Evolutionary conservation across 2,888 invertebrate genomes (phyloP).

Genomic region (Rosalia funebris): DNA sequence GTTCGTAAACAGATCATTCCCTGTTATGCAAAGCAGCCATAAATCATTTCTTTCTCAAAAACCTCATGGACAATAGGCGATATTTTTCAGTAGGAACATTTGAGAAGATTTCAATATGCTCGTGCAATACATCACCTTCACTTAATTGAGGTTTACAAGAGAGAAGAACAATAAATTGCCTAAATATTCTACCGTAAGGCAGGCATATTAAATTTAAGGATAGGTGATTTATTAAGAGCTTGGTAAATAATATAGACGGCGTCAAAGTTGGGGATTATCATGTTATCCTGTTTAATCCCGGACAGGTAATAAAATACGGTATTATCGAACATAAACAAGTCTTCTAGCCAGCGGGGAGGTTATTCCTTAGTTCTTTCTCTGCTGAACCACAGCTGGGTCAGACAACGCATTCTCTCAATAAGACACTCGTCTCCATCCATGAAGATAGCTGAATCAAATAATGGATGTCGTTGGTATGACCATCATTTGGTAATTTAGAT

Average conservation of each 20-base stretch:
- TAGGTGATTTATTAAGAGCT: constrained; percentile 35
- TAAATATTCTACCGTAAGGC: constrained; percentile 29
- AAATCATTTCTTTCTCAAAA: constrained; percentile 10
- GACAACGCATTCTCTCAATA: constrained; percentile 19
- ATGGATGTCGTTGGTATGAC: constrained; percentile 10
- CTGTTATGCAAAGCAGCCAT: constrained; percentile 8
- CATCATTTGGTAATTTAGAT: constrained; percentile 7
- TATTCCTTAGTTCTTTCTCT: constrained; percentile 20
- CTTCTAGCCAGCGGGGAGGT: constrained; percentile 50
- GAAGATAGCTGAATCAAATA: constrained; percentile 12
- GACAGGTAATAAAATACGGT: constrained; percentile 50
- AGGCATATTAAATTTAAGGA: constrained; percentile 35
- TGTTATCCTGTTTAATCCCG: constrained; percentile 54
- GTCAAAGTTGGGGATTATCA: constrained; percentile 52
- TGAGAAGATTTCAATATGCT: constrained; percentile 1
- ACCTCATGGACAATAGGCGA: neutral
- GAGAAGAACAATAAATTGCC: constrained; percentile 20
- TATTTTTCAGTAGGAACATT: constrained; percentile 14
- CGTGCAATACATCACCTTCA: constrained; percentile 12
- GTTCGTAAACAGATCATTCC: neutral
- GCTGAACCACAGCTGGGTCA: constrained; percentile 29
- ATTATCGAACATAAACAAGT: constrained; percentile 52
- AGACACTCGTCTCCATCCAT: constrained; percentile 30
- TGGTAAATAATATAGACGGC: constrained; percentile 44
- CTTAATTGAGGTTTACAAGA: constrained; percentile 21